Evolutionary conservation across 2,113 vertebrate genomes (phyloP).

Genomic region (Charadrius vociferus): DNA sequence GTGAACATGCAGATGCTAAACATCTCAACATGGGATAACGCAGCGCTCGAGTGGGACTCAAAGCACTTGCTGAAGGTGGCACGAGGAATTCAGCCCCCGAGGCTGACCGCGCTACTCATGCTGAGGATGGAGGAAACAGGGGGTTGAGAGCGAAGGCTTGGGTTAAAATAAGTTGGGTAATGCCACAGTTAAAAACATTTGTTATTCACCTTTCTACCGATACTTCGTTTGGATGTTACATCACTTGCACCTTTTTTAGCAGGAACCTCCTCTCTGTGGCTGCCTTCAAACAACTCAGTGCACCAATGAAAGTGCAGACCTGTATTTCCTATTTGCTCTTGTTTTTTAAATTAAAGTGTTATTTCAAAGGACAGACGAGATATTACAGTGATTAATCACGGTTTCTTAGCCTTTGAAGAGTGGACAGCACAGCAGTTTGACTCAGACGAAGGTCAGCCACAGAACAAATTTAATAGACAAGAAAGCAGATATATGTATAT

Average conservation of each 20-base stretch:
- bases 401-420: not conserved
- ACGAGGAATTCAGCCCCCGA: not conserved
- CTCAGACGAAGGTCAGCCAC: not conserved
- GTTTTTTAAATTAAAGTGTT: not conserved
- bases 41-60: not conserved
- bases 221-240: not conserved
- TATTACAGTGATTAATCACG: not conserved
- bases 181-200: not conserved
- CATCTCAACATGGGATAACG: not conserved
- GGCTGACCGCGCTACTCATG: not conserved
- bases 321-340: not conserved
- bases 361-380: not conserved
- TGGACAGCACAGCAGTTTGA: not conserved
- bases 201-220: not conserved
- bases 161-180: not conserved
- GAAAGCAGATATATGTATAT: not conserved
- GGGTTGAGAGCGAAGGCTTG: not conserved
- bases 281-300: not conserved
- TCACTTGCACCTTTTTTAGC: not conserved
- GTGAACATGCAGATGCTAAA: not conserved
- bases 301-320: not conserved
- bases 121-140: not conserved
- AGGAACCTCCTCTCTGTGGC: not conserved
- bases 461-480: not conserved
- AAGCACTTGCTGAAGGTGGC: not conserved